A percentile compares a stretch with the other conserved stretches of the same genome.
Conservation (phyloP, 2,113 vertebrate species). For the Rhipidura dahli region DNA sequence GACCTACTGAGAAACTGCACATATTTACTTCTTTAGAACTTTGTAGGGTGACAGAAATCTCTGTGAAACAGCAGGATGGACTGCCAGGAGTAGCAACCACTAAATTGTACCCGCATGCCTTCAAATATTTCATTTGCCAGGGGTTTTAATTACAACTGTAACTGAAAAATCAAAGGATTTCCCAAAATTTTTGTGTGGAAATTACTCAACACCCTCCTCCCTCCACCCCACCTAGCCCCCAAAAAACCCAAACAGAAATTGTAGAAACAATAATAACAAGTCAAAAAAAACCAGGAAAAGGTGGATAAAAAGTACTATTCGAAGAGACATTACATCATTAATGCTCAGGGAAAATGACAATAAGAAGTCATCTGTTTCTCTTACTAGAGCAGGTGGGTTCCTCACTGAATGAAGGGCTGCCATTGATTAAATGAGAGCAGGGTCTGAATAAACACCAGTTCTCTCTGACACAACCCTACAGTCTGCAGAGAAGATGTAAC, state of each 20-base stretch:
- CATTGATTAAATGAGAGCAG: neutral
- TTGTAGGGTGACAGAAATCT: neutral
- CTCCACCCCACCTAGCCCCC: too few species aligned
- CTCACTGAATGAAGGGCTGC: neutral
- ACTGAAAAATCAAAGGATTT: neutral
- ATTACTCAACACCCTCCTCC: neutral
- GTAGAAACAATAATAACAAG: neutral
- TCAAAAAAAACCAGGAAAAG: neutral
- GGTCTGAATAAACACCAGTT: neutral
- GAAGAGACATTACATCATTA: neutral
- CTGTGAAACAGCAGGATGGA: neutral
- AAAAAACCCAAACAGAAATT: neutral
- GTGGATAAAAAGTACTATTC: neutral
- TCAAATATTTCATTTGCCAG: neutral
- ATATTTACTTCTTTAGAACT: neutral
- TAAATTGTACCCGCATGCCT: neutral
- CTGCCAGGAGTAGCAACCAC: neutral
- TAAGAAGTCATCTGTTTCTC: neutral
- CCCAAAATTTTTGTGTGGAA: neutral
- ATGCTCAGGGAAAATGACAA: neutral
- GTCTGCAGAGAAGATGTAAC: neutral
- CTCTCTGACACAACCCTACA: neutral
- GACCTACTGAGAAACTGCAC: neutral
- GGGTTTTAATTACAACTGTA: neutral
- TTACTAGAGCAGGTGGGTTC: neutral